Percentiles rank a stretch among this genome's conserved stretches.
These are phyloP conservation scores for Gymnothorax reevesii DNA, from an alignment of 2,797 vertebrate genomes.

Conservation along the genomic window DNA sequence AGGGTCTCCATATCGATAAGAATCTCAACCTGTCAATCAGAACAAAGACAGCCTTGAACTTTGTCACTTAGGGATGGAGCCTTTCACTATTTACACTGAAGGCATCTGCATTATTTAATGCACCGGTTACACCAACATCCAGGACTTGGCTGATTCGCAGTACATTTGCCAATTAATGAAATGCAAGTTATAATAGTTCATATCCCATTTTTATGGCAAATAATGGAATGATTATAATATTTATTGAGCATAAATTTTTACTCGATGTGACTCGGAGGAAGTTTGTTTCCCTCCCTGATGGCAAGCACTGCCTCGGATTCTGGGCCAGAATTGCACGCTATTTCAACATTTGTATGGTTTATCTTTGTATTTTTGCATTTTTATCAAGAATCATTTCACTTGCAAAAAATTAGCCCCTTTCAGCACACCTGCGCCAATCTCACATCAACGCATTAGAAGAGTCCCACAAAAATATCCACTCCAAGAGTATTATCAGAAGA, in stretches of 20 bases:
- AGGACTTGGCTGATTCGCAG: background rate
- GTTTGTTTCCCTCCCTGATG: no score
- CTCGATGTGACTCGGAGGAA: no score
- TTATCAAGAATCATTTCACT: background rate
- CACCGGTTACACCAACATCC: background rate
- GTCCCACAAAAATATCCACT: background rate
- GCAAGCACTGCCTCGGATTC: no score
- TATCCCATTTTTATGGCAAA: no score
- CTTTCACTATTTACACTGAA: background rate
- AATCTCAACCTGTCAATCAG: constrained; percentile 11
- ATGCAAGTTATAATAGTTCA: background rate
- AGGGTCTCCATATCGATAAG: background rate
- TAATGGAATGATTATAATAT: no score
- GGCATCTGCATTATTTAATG: background rate
- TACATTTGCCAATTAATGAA: background rate
- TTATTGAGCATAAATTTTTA: no score
- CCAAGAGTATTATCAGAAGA: background rate
- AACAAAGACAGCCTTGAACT: background rate
- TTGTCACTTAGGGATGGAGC: background rate
- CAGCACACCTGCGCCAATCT: background rate
- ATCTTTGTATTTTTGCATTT: background rate
- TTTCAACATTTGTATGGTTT: background rate
- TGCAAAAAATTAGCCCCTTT: background rate
- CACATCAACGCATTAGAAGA: background rate
- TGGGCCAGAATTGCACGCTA: no score